Evolutionary conservation across 2,113 vertebrate genomes (phyloP).

Genomic region (Malurus alboscapulatus): DNA sequence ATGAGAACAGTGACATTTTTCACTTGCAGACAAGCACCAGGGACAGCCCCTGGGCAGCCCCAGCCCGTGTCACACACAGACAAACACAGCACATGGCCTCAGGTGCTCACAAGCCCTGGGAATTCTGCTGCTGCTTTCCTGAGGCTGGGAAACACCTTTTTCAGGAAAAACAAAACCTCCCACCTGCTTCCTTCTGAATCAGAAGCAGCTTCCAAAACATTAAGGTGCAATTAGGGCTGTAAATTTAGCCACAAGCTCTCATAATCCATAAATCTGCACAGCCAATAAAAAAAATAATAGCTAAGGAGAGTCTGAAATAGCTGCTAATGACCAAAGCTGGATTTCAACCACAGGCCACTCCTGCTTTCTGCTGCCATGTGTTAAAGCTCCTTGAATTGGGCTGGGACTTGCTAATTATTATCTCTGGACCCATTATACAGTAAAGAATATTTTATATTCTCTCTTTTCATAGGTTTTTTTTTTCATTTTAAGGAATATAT

Average conservation of each 20-base stretch:
- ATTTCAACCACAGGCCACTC: constrained; percentile 11
- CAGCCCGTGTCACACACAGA: accelerated
- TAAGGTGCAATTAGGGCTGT: constrained; percentile 35
- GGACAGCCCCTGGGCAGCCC: neutral
- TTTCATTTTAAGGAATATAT: neutral
- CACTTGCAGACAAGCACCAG: neutral
- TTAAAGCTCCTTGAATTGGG: neutral
- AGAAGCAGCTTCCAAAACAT: constrained; percentile 14
- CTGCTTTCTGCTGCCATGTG: neutral
- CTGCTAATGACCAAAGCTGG: constrained; percentile 21
- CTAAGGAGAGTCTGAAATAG: neutral
- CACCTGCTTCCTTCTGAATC: neutral
- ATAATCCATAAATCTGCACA: constrained; percentile 34
- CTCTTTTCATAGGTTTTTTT: neutral
- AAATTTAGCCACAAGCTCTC: constrained; percentile 9
- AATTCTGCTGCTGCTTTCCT: neutral
- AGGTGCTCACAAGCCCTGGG: neutral
- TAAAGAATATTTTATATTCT: neutral
- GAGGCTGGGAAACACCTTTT: constrained; percentile 2
- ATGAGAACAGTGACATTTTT: neutral
- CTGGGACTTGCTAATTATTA: neutral
- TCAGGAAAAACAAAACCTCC: neutral
- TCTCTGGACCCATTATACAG: neutral
- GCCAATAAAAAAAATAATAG: constrained; percentile 60
- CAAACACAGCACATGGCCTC: accelerated